These are phyloP conservation scores for Edolisoma coerulescens DNA, from an alignment of 2,113 vertebrate genomes.

Conservation along the genomic window DNA sequence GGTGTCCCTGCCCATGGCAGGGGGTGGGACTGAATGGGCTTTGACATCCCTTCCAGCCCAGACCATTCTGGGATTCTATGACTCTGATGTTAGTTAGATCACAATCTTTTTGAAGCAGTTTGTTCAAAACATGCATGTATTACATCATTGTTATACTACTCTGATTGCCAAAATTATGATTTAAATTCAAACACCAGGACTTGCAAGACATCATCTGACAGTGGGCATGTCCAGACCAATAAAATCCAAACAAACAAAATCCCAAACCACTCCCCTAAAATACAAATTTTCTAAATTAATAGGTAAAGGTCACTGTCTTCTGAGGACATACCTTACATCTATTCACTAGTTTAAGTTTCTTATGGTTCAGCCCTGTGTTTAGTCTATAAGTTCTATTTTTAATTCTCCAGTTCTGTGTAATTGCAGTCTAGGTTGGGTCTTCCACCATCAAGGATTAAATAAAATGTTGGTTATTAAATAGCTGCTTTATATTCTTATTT, in stretches of 20 bases:
- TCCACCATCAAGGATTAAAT: background rate
- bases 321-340: background rate
- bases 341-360: background rate
- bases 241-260: background rate
- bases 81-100: background rate
- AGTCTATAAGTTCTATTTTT: background rate
- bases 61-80: background rate
- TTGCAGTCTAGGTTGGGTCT: background rate
- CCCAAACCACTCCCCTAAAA: background rate
- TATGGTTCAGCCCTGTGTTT: background rate
- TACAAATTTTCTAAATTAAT: background rate
- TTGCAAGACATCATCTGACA: background rate
- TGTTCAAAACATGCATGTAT: background rate
- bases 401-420: background rate
- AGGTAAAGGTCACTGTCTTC: background rate
- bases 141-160: background rate
- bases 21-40: background rate
- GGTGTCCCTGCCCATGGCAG: background rate
- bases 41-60: background rate
- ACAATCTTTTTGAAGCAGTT: background rate
- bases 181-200: background rate
- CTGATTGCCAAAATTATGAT: background rate
- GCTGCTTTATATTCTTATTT: background rate
- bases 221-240: background rate
- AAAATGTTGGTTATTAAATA: background rate